Evolutionary conservation across 2,888 invertebrate genomes (phyloP).

Genomic region (Mythimna pallens): DNA sequence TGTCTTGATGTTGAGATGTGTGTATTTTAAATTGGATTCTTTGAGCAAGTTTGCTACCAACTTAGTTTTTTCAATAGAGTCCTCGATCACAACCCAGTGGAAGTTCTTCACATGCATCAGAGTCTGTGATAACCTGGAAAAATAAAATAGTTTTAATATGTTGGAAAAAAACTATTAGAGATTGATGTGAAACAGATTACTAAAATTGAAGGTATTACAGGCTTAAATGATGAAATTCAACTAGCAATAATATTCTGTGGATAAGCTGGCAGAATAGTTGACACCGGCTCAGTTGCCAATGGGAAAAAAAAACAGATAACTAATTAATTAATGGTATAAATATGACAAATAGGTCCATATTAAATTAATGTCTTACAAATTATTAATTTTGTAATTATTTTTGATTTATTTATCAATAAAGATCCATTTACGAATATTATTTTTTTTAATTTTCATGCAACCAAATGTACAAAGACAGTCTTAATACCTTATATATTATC

Average conservation of each 20-base stretch:
- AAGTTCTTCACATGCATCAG: slow-evolving; percentile 96
- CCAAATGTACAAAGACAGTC: no score
- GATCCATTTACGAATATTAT: not conserved
- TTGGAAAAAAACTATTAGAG: not conserved
- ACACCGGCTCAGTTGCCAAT: no score
- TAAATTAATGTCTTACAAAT: not conserved
- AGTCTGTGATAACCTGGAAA: slow-evolving; percentile 94
- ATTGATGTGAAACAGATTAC: not conserved
- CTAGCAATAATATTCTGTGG: not conserved
- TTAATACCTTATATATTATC: no score
- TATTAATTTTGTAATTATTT: not conserved
- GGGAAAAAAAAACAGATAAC: no score
- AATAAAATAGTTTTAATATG: not conserved
- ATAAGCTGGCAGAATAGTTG: no score
- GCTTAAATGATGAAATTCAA: not conserved
- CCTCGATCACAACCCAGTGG: slow-evolving; percentile 98
- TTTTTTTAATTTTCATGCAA: not conserved
- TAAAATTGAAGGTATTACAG: not conserved
- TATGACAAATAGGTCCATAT: not conserved
- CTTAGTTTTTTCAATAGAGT: slow-evolving; percentile 92
- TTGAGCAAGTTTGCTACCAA: slow-evolving; percentile 94
- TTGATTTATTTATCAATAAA: not conserved
- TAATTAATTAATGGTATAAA: not conserved
- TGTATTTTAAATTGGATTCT: slow-evolving; percentile 92
- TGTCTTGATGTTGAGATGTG: slow-evolving; percentile 91